Conservation (phyloP, 2,113 vertebrate genomes). For the Atherinomorus stipes region DNA sequence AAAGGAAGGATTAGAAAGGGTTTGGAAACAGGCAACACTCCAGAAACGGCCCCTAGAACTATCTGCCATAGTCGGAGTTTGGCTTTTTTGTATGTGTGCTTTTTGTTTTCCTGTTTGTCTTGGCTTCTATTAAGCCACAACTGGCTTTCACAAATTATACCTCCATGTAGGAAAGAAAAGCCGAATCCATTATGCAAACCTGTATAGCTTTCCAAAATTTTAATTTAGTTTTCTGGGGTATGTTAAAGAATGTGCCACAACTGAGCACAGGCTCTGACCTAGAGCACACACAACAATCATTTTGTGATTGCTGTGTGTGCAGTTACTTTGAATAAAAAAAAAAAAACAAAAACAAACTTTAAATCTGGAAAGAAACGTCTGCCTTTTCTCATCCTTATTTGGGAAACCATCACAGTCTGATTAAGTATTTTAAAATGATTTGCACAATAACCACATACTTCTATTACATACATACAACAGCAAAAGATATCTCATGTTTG, state of each 20-base stretch:
- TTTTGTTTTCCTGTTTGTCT: too few relatives aligned
- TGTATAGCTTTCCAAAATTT: conserved; percentile 22
- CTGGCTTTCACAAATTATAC: conserved; percentile 28
- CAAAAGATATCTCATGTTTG: conserved; percentile 65
- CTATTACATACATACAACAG: conserved; percentile 8
- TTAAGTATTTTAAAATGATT: conserved; percentile 33
- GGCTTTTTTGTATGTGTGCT: conserved; percentile 8
- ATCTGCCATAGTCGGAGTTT: conserved; percentile 37
- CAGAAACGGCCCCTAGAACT: conserved; percentile 32
- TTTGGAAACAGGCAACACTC: conserved; percentile 28
- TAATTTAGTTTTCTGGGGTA: conserved; percentile 35
- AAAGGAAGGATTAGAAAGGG: conserved; percentile 53
- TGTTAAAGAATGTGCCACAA: background rate
- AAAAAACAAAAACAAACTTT: too few relatives aligned
- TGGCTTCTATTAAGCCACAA: conserved; percentile 22
- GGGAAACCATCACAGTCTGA: conserved; percentile 14
- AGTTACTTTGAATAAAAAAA: too few relatives aligned
- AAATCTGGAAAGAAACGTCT: conserved; percentile 13
- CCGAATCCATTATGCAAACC: conserved; percentile 30
- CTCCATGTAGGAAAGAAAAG: conserved; percentile 15
- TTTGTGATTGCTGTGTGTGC: too few relatives aligned
- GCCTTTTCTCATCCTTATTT: conserved; percentile 32
- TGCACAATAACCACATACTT: conserved; percentile 57
- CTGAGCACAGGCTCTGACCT: background rate
- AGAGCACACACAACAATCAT: conserved; percentile 29